Conservation (phyloP, 2,113 vertebrate genomes). For the Taxidea taxus region DNA sequence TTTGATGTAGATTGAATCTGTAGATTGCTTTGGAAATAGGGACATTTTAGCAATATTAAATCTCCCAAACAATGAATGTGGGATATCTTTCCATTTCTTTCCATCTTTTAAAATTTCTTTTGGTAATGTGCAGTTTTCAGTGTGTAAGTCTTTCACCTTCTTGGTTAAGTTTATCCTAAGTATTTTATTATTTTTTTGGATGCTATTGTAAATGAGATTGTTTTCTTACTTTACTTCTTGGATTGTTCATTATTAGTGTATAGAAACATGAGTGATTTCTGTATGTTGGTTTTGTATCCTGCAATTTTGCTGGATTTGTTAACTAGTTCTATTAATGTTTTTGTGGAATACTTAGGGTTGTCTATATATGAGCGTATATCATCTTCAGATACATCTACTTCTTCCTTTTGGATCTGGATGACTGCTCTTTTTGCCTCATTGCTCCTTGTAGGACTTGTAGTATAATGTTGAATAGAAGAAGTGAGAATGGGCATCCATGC, state of each 20-base stretch:
- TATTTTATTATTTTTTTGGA: neutral
- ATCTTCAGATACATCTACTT: neutral
- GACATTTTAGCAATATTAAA: neutral
- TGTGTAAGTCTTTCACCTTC: neutral
- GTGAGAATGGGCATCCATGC: neutral
- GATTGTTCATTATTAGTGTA: neutral
- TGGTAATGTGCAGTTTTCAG: neutral
- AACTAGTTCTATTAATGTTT: neutral
- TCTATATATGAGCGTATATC: neutral
- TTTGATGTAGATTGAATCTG: neutral
- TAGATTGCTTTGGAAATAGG: neutral
- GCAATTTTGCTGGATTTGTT: neutral
- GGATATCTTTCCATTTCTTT: neutral
- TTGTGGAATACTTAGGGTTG: neutral
- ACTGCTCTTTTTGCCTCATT: neutral
- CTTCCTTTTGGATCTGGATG: neutral
- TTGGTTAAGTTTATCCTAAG: neutral
- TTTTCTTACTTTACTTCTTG: neutral
- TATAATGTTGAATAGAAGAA: neutral
- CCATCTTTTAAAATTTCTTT: neutral
- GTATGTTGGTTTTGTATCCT: neutral
- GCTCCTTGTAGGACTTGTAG: neutral
- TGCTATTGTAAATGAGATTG: neutral
- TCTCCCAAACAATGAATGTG: neutral
- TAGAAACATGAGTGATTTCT: neutral